These are phyloP conservation scores for Pandemis corylana DNA, from an alignment of 2,888 invertebrate genomes.

Conservation along the genomic window DNA sequence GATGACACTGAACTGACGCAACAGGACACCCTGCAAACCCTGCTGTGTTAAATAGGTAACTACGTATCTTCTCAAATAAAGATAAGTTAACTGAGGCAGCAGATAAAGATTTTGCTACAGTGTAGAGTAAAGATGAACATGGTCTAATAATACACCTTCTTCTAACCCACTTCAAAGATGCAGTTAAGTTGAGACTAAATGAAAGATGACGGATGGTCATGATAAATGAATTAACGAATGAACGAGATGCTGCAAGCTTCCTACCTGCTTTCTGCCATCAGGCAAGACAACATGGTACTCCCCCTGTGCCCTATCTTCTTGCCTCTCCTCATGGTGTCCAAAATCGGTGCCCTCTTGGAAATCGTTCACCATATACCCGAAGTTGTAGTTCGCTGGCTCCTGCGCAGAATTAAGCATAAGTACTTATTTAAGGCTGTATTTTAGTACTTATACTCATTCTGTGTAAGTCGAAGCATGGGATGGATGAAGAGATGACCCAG, in stretches of 20 bases:
- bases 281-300: conserved; percentile 87
- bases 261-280: conserved; percentile 87
- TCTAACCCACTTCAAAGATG: too few relatives aligned
- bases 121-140: neutral
- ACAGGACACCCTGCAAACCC: too few relatives aligned
- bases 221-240: neutral
- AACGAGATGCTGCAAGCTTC: conserved; percentile 1
- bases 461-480: conserved; percentile 32
- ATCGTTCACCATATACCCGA: conserved; percentile 87
- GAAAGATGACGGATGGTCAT: neutral
- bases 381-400: conserved; percentile 88
- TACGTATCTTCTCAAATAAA: too few relatives aligned
- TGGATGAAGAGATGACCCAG: neutral
- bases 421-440: conserved; percentile 46
- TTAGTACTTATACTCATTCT: conserved; percentile 58
- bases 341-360: conserved; percentile 86
- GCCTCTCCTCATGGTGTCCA: conserved; percentile 86
- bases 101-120: too few relatives aligned
- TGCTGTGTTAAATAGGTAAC: too few relatives aligned
- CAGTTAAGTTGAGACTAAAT: neutral
- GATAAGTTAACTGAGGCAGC: too few relatives aligned
- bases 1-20: too few relatives aligned
- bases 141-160: too few relatives aligned
- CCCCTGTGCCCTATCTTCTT: conserved; percentile 86
- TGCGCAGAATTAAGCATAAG: conserved; percentile 67